A percentile compares a stretch with the other conserved stretches of the same genome.
Evolutionary conservation across 2,113 vertebrate genomes (phyloP).

Genomic region (Hemicordylus capensis): DNA sequence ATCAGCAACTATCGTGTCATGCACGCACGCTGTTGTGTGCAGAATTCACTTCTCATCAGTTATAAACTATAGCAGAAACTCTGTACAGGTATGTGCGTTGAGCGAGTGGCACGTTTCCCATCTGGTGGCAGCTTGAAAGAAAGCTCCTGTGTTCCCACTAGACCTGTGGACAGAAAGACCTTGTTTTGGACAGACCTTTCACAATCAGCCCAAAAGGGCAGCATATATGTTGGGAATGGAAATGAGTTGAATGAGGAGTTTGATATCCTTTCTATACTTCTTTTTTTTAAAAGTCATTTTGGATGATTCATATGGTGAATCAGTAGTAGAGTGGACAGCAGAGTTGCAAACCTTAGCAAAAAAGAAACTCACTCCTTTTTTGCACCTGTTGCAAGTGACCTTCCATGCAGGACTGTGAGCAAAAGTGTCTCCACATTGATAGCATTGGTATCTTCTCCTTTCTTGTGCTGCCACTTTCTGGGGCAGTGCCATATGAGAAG

Average conservation of each 20-base stretch:
- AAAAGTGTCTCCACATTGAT: too few relatives aligned
- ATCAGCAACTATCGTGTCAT: constrained; percentile 2
- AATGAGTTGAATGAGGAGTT: neutral
- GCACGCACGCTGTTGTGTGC: neutral
- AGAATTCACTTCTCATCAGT: neutral
- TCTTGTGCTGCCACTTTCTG: too few relatives aligned
- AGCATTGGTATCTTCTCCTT: too few relatives aligned
- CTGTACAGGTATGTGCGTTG: neutral
- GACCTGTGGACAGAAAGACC: neutral
- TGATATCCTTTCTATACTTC: neutral
- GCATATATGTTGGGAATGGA: neutral
- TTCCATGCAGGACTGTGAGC: too few relatives aligned
- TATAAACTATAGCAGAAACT: neutral
- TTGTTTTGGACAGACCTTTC: neutral
- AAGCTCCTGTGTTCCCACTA: neutral
- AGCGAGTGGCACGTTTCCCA: neutral
- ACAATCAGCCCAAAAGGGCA: neutral
- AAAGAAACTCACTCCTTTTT: too few relatives aligned
- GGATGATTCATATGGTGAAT: too few relatives aligned
- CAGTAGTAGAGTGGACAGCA: too few relatives aligned
- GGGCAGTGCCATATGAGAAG: too few relatives aligned
- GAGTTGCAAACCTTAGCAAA: too few relatives aligned
- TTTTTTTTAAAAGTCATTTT: neutral
- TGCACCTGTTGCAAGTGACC: too few relatives aligned
- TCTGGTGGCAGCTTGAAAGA: neutral